phyloP scores from a whole-genome alignment of 2,888 invertebrate genomes.

The Fragum whitleyi region DNA sequence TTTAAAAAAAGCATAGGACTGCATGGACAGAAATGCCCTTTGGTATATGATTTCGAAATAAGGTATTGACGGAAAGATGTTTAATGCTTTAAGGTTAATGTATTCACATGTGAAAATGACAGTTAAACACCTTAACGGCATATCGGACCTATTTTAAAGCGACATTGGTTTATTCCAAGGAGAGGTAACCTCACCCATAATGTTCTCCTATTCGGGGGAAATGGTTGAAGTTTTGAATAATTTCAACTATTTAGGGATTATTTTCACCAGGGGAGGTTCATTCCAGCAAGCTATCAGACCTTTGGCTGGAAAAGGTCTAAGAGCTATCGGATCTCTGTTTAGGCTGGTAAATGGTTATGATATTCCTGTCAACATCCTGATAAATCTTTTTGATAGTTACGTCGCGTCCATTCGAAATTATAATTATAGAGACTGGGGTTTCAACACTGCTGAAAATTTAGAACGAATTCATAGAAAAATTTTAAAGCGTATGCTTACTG shows the following conservation, averaged over 20 bases:
- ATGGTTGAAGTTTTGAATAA: slow-evolving; percentile 32
- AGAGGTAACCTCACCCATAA: slow-evolving; percentile 24
- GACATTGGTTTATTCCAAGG: slow-evolving; percentile 22
- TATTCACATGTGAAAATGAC: not conserved
- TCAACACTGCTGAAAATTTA: not conserved
- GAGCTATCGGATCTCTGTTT: slow-evolving; percentile 25
- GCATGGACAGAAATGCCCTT: not conserved
- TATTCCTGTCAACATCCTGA: not conserved
- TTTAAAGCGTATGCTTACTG: slow-evolving; percentile 25
- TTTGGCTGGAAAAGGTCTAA: slow-evolving; percentile 21
- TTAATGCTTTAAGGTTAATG: slow-evolving; percentile 5
- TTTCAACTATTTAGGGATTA: slow-evolving; percentile 34
- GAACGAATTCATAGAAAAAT: slow-evolving; percentile 36
- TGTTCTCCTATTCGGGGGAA: slow-evolving; percentile 3
- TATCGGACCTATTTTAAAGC: not conserved
- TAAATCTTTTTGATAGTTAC: slow-evolving; percentile 10
- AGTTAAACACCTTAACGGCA: slow-evolving; percentile 2
- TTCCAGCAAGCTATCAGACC: slow-evolving; percentile 21
- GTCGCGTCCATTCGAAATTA: not conserved
- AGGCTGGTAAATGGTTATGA: slow-evolving; percentile 13
- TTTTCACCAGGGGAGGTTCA: slow-evolving; percentile 33
- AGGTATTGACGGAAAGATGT: not conserved
- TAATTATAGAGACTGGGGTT: slow-evolving; percentile 5
- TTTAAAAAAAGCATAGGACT: slow-evolving; percentile 16
- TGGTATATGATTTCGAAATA: not conserved